phyloP scores from a whole-genome alignment of 2,888 invertebrate genomes.

The Drosophila crucigera region DNA sequence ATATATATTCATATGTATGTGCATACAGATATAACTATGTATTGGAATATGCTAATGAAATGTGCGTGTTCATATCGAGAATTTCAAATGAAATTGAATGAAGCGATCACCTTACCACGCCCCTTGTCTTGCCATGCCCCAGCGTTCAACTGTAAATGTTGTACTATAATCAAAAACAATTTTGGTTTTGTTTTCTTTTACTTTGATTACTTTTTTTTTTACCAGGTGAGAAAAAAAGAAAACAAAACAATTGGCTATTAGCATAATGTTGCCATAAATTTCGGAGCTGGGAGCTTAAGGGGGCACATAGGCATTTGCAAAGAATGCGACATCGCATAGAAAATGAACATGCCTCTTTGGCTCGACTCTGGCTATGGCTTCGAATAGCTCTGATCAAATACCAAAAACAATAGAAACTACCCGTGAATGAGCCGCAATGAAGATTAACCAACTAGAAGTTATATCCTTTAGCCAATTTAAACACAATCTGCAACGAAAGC shows the following conservation, averaged over 20 bases:
- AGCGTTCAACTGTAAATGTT: constrained; percentile 73
- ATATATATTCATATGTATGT: background rate
- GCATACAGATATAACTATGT: constrained; percentile 12
- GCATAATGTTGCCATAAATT: constrained; percentile 78
- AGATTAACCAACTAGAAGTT: background rate
- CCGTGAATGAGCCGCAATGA: background rate
- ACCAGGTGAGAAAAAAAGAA: constrained; percentile 28
- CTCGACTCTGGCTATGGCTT: background rate
- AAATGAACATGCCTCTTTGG: constrained; percentile 45
- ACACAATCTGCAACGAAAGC: background rate
- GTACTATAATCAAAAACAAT: constrained; percentile 65
- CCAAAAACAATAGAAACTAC: background rate
- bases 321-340: constrained; percentile 60
- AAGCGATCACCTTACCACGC: constrained; percentile 3
- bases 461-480: background rate
- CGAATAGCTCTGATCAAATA: constrained; percentile 3
- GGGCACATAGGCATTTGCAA: constrained; percentile 35
- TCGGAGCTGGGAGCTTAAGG: background rate
- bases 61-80: constrained; percentile 57
- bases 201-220: constrained; percentile 6
- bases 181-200: constrained; percentile 20
- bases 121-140: constrained; percentile 10
- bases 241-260: constrained; percentile 75
- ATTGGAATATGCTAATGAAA: constrained; percentile 66
- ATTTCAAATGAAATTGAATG: constrained; percentile 34